phyloP scores from a whole-genome alignment of 1,140 invertebrate genomes.

The Hypothenemus hampei region DNA sequence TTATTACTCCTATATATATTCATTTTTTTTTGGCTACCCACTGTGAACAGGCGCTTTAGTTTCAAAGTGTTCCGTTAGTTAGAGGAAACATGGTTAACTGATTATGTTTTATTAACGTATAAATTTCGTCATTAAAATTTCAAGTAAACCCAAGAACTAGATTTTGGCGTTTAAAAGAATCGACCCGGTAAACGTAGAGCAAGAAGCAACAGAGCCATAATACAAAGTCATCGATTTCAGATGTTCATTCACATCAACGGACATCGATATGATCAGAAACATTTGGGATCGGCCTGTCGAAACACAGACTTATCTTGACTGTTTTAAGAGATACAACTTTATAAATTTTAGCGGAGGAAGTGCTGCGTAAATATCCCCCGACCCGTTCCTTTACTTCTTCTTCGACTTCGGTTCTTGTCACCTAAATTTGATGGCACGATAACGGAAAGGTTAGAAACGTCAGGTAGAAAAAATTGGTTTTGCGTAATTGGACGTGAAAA shows the following conservation, averaged over 20 bases:
- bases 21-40: too few species aligned
- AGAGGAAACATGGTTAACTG: too few species aligned
- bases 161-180: too few species aligned
- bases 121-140: too few species aligned
- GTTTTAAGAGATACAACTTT: conserved; percentile 21
- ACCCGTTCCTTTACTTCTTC: conserved; percentile 10
- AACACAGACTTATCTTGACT: conserved; percentile 17
- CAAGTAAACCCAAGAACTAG: too few species aligned
- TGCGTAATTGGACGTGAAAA: too few species aligned
- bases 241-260: conserved; percentile 17
- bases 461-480: too few species aligned
- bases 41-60: too few species aligned
- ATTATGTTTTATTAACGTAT: too few species aligned
- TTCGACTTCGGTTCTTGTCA: conserved; percentile 13
- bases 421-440: conserved; percentile 13
- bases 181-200: background rate
- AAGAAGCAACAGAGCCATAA: background rate
- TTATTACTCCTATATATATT: too few species aligned
- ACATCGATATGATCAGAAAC: conserved; percentile 18
- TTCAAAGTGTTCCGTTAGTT: too few species aligned
- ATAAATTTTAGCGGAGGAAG: conserved; percentile 20
- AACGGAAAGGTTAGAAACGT: conserved; percentile 5
- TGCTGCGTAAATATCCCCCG: conserved; percentile 12
- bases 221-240: conserved; percentile 13
- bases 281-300: conserved; percentile 20